A percentile compares a stretch with the other conserved stretches of the same genome.
Evolutionary conservation across 2,113 vertebrate genomes (phyloP).

Genomic region (Hippolais icterina): DNA sequence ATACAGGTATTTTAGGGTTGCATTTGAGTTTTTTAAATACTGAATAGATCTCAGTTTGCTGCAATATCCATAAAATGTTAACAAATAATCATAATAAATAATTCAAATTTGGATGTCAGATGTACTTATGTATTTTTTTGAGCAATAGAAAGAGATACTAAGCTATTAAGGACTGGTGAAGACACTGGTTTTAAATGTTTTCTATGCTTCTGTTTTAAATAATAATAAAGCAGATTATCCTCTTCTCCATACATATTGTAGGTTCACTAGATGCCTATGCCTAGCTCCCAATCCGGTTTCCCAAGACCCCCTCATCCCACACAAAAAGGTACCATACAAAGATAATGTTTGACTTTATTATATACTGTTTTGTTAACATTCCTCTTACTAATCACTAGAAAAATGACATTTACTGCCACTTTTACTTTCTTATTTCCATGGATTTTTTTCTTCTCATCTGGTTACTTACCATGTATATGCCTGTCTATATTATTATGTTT

Average conservation of each 20-base stretch:
- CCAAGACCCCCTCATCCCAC: conserved; percentile 72
- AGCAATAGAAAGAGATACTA: not conserved
- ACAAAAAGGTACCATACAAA: conserved; percentile 69
- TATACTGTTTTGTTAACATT: conserved; percentile 57
- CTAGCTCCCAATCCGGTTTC: conserved; percentile 70
- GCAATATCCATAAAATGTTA: not conserved
- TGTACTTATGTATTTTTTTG: not conserved
- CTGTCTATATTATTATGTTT: not conserved
- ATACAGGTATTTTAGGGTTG: not conserved
- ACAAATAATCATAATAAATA: not conserved
- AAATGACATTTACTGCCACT: not conserved
- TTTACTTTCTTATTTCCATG: not conserved
- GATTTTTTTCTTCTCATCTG: not conserved
- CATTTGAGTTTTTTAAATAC: not conserved
- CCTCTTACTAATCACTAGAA: conserved; percentile 38
- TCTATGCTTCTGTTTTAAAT: conserved; percentile 63
- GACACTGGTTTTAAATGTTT: conserved; percentile 48
- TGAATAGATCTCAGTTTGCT: not conserved
- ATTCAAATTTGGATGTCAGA: not conserved
- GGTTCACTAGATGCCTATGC: conserved; percentile 73
- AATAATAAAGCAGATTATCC: conserved; percentile 70
- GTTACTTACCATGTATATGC: not conserved
- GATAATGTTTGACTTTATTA: conserved; percentile 63
- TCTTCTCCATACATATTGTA: conserved; percentile 70
- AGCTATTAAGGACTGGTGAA: conserved; percentile 16